Conservation (phyloP, 2,888 invertebrate genomes). For the Drosophila macrospina region DNA sequence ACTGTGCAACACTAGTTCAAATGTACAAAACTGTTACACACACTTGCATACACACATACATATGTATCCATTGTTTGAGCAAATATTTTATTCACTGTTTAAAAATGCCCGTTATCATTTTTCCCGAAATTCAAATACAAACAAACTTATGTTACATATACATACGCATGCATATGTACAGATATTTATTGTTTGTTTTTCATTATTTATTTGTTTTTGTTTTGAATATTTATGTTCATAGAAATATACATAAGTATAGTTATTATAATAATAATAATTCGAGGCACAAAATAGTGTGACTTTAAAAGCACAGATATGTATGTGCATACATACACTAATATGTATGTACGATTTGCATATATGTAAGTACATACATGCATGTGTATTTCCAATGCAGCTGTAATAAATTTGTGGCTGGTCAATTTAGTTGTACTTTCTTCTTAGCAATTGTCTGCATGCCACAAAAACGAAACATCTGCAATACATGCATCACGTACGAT, state of each 20-base stretch:
- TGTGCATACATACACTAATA: no score
- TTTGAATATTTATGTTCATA: conserved; percentile 17
- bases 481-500: conserved; percentile 34
- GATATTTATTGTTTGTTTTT: conserved; percentile 11
- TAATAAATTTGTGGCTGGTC: conserved; percentile 77
- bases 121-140: not conserved
- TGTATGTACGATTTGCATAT: no score
- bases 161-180: not conserved
- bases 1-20: not conserved
- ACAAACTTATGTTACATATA: not conserved
- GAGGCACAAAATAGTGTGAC: conserved; percentile 1
- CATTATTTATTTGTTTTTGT: conserved; percentile 18
- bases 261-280: conserved; percentile 14
- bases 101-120: not conserved
- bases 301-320: no score
- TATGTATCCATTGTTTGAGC: conserved; percentile 8
- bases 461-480: conserved; percentile 48
- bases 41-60: no score
- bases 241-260: conserved; percentile 24
- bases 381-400: conserved; percentile 67
- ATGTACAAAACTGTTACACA: not conserved
- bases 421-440: conserved; percentile 45
- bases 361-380: no score
- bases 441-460: conserved; percentile 44
- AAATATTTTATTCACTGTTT: conserved; percentile 9